Base-by-base conservation (phyloP, 1,140 invertebrate species). In the Centruroides vittatus region DNA sequence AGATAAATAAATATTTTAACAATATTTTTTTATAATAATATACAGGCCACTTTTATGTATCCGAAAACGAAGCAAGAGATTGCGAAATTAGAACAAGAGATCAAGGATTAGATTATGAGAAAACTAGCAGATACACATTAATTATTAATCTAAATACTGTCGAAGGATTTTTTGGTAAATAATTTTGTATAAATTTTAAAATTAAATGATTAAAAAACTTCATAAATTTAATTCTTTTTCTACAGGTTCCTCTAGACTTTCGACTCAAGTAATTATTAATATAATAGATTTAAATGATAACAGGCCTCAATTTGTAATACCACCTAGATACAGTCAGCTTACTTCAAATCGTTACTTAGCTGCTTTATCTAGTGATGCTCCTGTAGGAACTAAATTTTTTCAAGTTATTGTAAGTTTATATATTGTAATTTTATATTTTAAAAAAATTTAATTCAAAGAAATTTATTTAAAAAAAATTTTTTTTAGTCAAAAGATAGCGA, bases 251-350 rank as follows among this genome's bases (percentile, higher is more conserved):
- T 59, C 63, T 23, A 55, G 61, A n/a, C 46, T 66, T 12, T 68
- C 64, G 5, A 68, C 69, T n/a, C 69, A 83, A 69, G 80, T 95
- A 0, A 86, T 85, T 62, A 80, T 95, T 5, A 85, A 87, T 66
- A 83, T 95, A 0, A 75, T 84, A 0, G 90, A 94, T 70, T 80
- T 88, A 2, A 94, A 94, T 69, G 90, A 94, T 69, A 93, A 93
- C 70, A 77, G 78, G 4, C 90, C 91, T 0, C 78, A 81, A 61
- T 94, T 93, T 71, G 72, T 88, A 1, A 86, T 85, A 61, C 82
- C 85, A 0, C 78, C 81, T 3, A 67, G 66, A 3, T 74, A 73
- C 48, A 66, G 67, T 47, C 70, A 67, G 50, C 52, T 65, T n/a
- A 69, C 67, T 3, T 47, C 51, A 3, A 73, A 78, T 13, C 83